phyloP scores from a whole-genome alignment of 1,140 invertebrate species.

The Neodiprion fabricii region DNA sequence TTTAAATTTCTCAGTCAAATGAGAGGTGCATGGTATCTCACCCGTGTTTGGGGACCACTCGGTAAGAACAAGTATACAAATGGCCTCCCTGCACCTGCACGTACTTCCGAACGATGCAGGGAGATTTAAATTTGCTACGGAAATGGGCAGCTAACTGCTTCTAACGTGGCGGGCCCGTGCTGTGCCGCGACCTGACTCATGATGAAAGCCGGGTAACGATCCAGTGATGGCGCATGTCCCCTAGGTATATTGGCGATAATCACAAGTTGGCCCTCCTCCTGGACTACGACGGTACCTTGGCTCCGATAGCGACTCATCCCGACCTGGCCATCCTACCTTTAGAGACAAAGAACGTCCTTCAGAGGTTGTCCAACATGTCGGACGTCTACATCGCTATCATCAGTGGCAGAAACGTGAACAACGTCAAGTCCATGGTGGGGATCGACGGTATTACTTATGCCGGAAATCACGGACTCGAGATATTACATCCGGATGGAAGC shows the following conservation, averaged over 20 bases:
- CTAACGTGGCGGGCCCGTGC: conserved; percentile 46
- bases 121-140: neutral
- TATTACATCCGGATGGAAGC: conserved; percentile 87
- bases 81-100: conserved; percentile 10
- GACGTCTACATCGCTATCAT: conserved; percentile 90
- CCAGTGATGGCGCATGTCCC: conserved; percentile 55
- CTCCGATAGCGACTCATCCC: conserved; percentile 87
- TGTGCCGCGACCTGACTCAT: conserved; percentile 50
- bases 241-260: conserved; percentile 83
- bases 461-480: conserved; percentile 89
- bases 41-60: neutral
- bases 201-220: conserved; percentile 57
- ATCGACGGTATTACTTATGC: conserved; percentile 91
- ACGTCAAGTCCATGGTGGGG: conserved; percentile 89
- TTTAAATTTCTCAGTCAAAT: too few relatives aligned
- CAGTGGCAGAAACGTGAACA: conserved; percentile 85
- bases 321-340: conserved; percentile 83
- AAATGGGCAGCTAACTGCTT: conserved; percentile 34
- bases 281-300: conserved; percentile 90
- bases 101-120: too few relatives aligned
- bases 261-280: conserved; percentile 84
- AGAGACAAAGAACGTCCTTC: conserved; percentile 85
- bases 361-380: conserved; percentile 83
- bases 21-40: conserved; percentile 24
- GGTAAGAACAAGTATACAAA: neutral